phyloP scores from a whole-genome alignment of 2,797 vertebrate genomes.

The Rhynchonycteris naso region DNA sequence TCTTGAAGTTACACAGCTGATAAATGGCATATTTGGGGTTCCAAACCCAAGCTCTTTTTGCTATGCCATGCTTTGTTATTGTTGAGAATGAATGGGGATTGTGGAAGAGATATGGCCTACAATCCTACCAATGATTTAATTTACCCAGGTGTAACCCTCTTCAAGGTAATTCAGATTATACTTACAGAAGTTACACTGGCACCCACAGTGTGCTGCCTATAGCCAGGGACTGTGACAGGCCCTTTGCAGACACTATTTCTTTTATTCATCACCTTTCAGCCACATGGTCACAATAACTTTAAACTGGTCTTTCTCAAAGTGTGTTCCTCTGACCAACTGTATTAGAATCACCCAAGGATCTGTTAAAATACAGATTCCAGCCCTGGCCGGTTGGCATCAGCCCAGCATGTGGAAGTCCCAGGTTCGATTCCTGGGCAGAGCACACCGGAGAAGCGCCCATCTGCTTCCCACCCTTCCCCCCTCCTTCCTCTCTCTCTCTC shows the following conservation, averaged over 20 bases:
- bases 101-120: background rate
- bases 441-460: no score
- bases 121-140: background rate
- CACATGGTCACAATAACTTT: background rate
- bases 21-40: background rate
- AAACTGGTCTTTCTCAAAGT: background rate
- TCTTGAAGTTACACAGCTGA: background rate
- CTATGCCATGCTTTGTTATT: background rate
- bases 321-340: background rate
- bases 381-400: no score
- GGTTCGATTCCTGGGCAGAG: no score
- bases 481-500: no score
- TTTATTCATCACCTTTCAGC: background rate
- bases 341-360: background rate
- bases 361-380: background rate
- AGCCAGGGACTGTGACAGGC: background rate
- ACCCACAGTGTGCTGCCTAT: background rate
- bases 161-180: background rate
- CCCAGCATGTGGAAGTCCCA: no score
- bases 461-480: no score
- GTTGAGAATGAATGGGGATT: background rate
- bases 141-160: background rate
- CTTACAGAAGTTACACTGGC: background rate
- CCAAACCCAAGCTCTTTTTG: background rate
- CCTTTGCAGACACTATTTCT: background rate